Conservation (phyloP, 2,113 vertebrate species). For the Rostratula benghalensis region DNA sequence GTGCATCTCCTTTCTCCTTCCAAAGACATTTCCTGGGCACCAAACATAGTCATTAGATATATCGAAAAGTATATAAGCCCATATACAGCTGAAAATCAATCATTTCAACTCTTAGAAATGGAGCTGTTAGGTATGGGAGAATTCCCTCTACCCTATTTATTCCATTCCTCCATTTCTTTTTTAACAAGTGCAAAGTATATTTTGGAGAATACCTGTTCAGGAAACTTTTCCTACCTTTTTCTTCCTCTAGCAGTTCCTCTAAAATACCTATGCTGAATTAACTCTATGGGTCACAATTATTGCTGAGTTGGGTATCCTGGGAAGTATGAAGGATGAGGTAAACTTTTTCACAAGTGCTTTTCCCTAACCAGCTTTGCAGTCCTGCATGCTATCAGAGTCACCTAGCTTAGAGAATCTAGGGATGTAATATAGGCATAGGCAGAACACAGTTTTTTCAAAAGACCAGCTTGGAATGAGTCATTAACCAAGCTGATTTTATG, state of each 20-base stretch:
- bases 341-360: background rate
- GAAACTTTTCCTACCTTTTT: background rate
- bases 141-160: background rate
- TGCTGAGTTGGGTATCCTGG: background rate
- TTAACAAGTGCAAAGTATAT: background rate
- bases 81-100: background rate
- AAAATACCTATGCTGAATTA: background rate
- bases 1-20: background rate
- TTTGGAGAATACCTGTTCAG: background rate
- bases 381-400: background rate
- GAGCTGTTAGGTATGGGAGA: background rate
- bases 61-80: background rate
- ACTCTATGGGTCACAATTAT: background rate
- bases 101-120: background rate
- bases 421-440: background rate
- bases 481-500: background rate
- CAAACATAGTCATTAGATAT: background rate
- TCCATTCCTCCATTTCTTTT: background rate
- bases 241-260: background rate
- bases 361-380: background rate
- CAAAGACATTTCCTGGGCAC: background rate
- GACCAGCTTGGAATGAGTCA: background rate
- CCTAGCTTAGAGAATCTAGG: background rate
- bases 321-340: background rate
- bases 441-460: background rate